A percentile compares a stretch with the other conserved stretches of the same genome.
Conservation (phyloP, 2,888 invertebrate genomes). For the Leucophenga montana region DNA sequence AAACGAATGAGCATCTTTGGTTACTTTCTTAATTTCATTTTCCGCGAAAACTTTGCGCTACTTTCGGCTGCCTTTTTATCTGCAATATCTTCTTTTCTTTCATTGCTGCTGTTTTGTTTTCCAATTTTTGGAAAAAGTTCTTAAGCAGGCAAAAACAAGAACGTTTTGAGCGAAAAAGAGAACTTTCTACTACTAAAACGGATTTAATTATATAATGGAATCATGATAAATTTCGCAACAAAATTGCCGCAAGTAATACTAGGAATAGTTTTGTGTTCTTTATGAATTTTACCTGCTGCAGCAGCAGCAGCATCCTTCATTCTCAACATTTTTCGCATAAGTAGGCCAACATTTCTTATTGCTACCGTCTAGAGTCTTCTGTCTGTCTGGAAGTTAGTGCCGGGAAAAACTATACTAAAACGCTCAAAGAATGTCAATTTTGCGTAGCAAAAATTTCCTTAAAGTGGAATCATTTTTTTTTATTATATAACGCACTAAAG, state of each 20-base stretch:
- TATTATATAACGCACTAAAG: background rate
- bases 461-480: background rate
- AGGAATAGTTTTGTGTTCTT: background rate
- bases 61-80: background rate
- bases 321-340: background rate
- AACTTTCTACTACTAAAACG: constrained; percentile 61
- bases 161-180: background rate
- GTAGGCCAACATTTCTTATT: background rate
- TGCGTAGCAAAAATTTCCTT: background rate
- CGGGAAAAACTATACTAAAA: too few relatives aligned
- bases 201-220: constrained; percentile 71
- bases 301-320: background rate
- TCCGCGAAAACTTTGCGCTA: constrained; percentile 36
- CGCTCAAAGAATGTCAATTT: too few relatives aligned
- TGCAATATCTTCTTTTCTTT: constrained; percentile 25
- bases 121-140: constrained; percentile 52
- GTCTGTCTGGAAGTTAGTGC: too few relatives aligned
- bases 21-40: constrained; percentile 67
- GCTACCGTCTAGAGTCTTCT: too few relatives aligned
- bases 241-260: background rate
- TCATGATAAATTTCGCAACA: constrained; percentile 64
- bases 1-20: constrained; percentile 49
- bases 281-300: background rate
- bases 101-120: constrained; percentile 55
- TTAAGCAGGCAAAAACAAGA: background rate